Percentiles rank a stretch among this genome's conserved stretches.
Conservation (phyloP, 2,797 vertebrate species). For the Lagodon rhomboides region DNA sequence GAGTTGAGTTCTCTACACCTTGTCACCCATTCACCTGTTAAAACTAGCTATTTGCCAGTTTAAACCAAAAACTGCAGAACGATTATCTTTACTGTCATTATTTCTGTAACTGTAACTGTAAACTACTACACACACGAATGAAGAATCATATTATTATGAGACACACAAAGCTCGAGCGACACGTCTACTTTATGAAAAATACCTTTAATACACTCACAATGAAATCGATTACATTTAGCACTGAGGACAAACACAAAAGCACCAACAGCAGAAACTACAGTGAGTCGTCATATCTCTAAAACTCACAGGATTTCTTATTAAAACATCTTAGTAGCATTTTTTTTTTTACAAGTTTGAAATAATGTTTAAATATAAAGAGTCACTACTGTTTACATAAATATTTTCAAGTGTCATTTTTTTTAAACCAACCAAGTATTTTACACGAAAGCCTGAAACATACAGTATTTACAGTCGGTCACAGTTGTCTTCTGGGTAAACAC, state of each 20-base stretch:
- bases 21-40: too few species aligned
- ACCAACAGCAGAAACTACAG: conserved; percentile 44
- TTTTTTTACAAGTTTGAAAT: conserved; percentile 23
- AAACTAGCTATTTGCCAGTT: too few species aligned
- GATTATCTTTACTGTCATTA: too few species aligned
- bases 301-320: conserved; percentile 20
- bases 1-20: too few species aligned
- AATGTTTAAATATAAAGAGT: conserved; percentile 57
- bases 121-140: background rate
- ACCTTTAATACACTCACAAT: conserved; percentile 63
- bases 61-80: too few species aligned
- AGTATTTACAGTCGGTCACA: conserved; percentile 49
- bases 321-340: conserved; percentile 18
- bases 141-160: background rate
- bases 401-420: conserved; percentile 19
- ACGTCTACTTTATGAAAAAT: conserved; percentile 49
- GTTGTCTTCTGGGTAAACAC: background rate
- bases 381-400: conserved; percentile 37
- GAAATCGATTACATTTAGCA: conserved; percentile 49
- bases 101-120: background rate
- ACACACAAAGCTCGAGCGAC: conserved; percentile 18
- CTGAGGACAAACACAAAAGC: conserved; percentile 55
- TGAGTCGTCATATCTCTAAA: conserved; percentile 11
- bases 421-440: conserved; percentile 32
- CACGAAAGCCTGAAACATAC: background rate